Evolutionary conservation across 2,888 invertebrate species (phyloP).

Genomic region (Thera britannica): DNA sequence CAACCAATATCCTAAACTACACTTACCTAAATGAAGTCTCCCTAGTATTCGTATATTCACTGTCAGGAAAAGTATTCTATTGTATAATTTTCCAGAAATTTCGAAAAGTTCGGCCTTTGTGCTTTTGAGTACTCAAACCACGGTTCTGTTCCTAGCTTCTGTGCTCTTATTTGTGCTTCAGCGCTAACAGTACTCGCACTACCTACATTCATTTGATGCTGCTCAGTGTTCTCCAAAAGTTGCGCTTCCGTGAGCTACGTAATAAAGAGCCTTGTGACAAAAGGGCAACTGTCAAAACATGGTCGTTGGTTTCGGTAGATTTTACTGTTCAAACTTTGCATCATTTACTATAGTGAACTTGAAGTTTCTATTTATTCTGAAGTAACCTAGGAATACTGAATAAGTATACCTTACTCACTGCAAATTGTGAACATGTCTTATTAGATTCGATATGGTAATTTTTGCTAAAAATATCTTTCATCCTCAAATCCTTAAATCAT

Average conservation of each 20-base stretch:
- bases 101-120: background rate
- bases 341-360: background rate
- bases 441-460: no score
- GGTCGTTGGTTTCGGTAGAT: background rate
- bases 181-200: background rate
- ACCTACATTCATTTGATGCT: background rate
- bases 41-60: no score
- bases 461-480: no score
- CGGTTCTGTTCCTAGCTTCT: conserved; percentile 4
- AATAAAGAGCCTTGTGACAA: conserved; percentile 11
- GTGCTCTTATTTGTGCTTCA: background rate
- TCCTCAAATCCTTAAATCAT: no score
- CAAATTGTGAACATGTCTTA: no score
- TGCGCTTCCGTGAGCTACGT: background rate
- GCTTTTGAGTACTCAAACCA: background rate
- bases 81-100: conserved; percentile 1
- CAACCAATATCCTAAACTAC: no score
- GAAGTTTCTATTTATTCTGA: background rate
- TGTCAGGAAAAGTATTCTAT: background rate
- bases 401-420: no score
- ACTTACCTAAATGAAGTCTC: no score
- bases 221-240: conserved; percentile 7
- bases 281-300: background rate
- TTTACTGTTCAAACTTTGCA: conserved; percentile 6
- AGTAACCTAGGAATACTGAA: no score